Evolutionary conservation across 2,888 invertebrate species (phyloP), one percentile per base, ranked within the genome.

Genomic region (Mesoligia furuncula): DNA sequence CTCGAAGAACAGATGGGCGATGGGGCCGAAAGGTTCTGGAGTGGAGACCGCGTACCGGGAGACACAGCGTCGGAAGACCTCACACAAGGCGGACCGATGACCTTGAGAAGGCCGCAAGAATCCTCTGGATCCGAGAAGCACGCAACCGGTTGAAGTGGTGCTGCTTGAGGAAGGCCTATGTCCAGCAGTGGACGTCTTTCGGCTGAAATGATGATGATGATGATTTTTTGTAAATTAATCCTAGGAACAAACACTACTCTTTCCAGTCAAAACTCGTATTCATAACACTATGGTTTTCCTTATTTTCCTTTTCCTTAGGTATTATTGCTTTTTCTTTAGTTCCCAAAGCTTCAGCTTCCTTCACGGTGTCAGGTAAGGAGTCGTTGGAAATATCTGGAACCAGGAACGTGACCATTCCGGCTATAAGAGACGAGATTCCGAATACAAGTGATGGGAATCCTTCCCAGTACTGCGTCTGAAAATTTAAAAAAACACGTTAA

Each of bases 381-480:
- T 92, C 91, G 61, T 93, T 91, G 0, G 93, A 90, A 1, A 94
- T 92, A 59, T 95, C 95, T 0, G 95, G 95, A 1, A 95, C 93
- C 3, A 94, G 59, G 75, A 95, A 92, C 0, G 95, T 95, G 0
- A 93, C 86, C 3, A 94, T 68, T 0, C 94, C 95, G 4, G 93
- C 95, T 20, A 94, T 54, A 1, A 95, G 80, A 0, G 95, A 92
- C 4, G 90, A 83, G 0, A 91, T 79, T 0, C 96, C 95, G 72
- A 96, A 95, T 2, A 94, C 83, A 3, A 95, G 68, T 0, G 95
- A 91, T 0, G 96, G 95, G 0, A 96, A 87, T n/a, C 95, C 96
- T 4, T 87, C 80, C 95, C 96, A 95, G 85, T 94, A 95, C 7
- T 87, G 86, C 81, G 93, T 91, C 95, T 95, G 91, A 13, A 69